These are phyloP conservation scores for Cotesia vestalis DNA, from an alignment of 1,140 invertebrate genomes.

Conservation along the genomic window DNA sequence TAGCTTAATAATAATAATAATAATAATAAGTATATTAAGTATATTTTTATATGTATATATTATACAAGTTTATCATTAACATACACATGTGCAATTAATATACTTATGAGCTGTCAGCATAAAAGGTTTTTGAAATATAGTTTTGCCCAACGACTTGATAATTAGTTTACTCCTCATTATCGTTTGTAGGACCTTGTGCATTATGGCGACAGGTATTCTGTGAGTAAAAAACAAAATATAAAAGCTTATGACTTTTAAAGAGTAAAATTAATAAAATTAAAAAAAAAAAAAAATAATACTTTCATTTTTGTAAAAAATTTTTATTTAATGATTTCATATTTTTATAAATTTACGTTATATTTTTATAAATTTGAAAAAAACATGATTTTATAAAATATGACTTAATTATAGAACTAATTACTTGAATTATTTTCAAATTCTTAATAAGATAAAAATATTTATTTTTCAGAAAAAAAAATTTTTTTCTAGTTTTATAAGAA, in stretches of 20 bases:
- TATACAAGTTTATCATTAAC: neutral
- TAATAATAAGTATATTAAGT: no score
- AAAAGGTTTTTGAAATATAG: slow-evolving; percentile 61
- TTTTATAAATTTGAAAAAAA: no score
- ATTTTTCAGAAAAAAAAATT: no score
- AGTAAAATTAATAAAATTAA: neutral
- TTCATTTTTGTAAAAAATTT: no score
- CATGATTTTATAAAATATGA: no score
- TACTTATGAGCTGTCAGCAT: slow-evolving; percentile 52
- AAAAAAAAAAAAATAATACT: neutral
- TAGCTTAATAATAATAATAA: no score
- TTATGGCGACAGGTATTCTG: slow-evolving; percentile 48
- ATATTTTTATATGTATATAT: neutral
- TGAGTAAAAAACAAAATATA: neutral
- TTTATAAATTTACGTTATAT: no score
- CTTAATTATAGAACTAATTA: no score
- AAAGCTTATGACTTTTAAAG: neutral
- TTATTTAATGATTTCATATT: no score
- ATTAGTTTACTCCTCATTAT: slow-evolving; percentile 66
- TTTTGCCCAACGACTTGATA: slow-evolving; percentile 58
- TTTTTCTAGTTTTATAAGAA: no score
- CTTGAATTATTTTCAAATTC: no score
- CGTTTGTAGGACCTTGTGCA: slow-evolving; percentile 13
- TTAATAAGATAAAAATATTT: no score
- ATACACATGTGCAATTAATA: slow-evolving; percentile 15